Percentiles rank a stretch among this genome's conserved stretches.
Evolutionary conservation across 2,113 vertebrate genomes (phyloP).

Genomic region (Hoplias malabaricus): DNA sequence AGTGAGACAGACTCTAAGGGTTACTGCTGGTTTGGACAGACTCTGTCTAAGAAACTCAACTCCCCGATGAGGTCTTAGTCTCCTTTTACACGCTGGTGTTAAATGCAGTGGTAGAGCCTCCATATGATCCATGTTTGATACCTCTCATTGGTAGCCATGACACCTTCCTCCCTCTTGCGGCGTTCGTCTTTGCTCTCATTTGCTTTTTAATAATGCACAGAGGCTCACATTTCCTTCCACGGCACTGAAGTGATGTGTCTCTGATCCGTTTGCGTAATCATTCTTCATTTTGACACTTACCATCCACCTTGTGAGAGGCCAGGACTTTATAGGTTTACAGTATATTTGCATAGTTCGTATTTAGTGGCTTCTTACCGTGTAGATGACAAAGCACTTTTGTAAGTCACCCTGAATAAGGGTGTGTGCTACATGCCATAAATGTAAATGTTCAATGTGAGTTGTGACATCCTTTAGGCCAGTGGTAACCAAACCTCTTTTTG

Average conservation of each 20-base stretch:
- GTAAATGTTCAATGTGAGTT: neutral
- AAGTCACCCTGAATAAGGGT: too few species aligned
- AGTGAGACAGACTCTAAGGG: neutral
- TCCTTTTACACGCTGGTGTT: conserved; percentile 47
- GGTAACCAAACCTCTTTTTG: neutral
- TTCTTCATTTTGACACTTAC: neutral
- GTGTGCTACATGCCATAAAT: too few species aligned
- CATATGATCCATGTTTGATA: conserved; percentile 19
- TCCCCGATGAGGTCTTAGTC: neutral
- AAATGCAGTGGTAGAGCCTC: conserved; percentile 25
- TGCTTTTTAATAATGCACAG: conserved; percentile 41
- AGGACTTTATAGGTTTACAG: neutral
- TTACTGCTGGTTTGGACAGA: conserved; percentile 1
- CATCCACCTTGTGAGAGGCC: neutral
- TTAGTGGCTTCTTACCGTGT: too few species aligned
- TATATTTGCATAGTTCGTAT: neutral
- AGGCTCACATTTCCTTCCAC: conserved; percentile 32
- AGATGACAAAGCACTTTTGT: too few species aligned
- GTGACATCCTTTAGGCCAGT: too few species aligned
- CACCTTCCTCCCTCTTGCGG: conserved; percentile 4
- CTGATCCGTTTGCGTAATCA: neutral
- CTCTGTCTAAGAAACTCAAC: neutral
- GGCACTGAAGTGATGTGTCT: neutral
- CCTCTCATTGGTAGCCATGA: neutral
- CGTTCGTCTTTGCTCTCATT: neutral